A percentile compares a stretch with the other conserved stretches of the same genome.
Conservation (phyloP, 2,113 vertebrate genomes). For the Sialia sialis region DNA sequence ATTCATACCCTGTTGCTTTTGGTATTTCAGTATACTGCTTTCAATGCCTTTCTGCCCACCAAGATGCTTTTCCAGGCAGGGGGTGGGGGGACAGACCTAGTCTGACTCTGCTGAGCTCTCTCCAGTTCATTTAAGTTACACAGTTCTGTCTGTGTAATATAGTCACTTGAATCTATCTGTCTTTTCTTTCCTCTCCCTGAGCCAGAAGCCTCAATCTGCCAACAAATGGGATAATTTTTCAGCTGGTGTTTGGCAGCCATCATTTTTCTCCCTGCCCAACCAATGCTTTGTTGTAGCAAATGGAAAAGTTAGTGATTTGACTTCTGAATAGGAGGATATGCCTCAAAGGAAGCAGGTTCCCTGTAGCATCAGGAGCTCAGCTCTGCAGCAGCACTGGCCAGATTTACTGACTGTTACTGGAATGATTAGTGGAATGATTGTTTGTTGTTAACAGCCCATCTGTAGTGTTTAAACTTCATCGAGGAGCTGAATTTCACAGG, state of each 20-base stretch:
- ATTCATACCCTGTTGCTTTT: conserved; percentile 7
- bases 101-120: conserved; percentile 20
- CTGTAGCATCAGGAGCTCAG: conserved; percentile 8
- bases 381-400: neutral
- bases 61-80: conserved; percentile 8
- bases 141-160: conserved; percentile 48
- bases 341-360: conserved; percentile 54
- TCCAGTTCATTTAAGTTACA: conserved; percentile 57
- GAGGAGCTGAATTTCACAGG: conserved; percentile 48
- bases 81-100: neutral
- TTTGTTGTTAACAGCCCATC: conserved; percentile 62
- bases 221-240: conserved; percentile 60
- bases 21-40: conserved; percentile 1
- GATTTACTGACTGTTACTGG: conserved; percentile 48
- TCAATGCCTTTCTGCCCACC: conserved; percentile 15
- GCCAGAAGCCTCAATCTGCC: conserved; percentile 53
- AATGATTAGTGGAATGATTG: conserved; percentile 59
- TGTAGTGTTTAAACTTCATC: conserved; percentile 60
- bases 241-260: conserved; percentile 47
- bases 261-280: conserved; percentile 45
- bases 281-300: conserved; percentile 47
- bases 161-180: conserved; percentile 54
- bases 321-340: conserved; percentile 37
- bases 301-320: conserved; percentile 51
- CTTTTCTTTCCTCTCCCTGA: conserved; percentile 54